Evolutionary conservation across 2,888 invertebrate genomes (phyloP), one percentile per base, ranked within the genome.

Genomic region (Eristalinus sepulchralis): DNA sequence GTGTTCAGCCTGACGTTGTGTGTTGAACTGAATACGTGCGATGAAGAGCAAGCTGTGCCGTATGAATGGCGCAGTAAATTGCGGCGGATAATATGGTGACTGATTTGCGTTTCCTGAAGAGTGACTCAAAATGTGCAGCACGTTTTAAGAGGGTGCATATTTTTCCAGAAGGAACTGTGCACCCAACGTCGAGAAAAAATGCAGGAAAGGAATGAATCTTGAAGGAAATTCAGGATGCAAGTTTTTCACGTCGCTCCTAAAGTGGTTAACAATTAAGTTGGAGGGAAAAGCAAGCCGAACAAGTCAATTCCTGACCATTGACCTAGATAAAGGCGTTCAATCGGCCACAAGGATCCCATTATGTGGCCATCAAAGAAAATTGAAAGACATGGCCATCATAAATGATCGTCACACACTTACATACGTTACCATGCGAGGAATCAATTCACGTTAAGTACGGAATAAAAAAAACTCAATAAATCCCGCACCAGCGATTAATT

Each of bases 301-400:
- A 70, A 57, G 2, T 8, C 70, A 24, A 70, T 59, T 36, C 36
- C 70, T 24, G 13, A 33, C 11, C 36, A n/a, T 36, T 36, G 20
- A 13, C 53, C 31, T 24, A 31, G 72, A 71, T 64, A 66, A 24
- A 34, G 17, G 5, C 33, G 31, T 39, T 67, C 33, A 67, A 8
- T 27, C 34, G 10, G 64, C 59, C 64, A 72, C 59, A 64, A 71
- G 59, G 39, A 71, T 64, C 59, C 59, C 57, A 4, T 71, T 57
- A 39, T 34, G 53, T 17, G 20, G 34, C 55, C 62, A 77, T 85
- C 82, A 77, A 36, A 20, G 22, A 9, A 82, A 82, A 86, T 86
- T 78, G 82, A 70, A 86, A 70, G 64, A 86, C 85, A 82, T 86
- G 85, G 73, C 82, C 55, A 68, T 85, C 77, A 22, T 1, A 6